Conservation (phyloP, 1,140 invertebrate genomes). For the Pachyrhynchus sulphureomaculatus region DNA sequence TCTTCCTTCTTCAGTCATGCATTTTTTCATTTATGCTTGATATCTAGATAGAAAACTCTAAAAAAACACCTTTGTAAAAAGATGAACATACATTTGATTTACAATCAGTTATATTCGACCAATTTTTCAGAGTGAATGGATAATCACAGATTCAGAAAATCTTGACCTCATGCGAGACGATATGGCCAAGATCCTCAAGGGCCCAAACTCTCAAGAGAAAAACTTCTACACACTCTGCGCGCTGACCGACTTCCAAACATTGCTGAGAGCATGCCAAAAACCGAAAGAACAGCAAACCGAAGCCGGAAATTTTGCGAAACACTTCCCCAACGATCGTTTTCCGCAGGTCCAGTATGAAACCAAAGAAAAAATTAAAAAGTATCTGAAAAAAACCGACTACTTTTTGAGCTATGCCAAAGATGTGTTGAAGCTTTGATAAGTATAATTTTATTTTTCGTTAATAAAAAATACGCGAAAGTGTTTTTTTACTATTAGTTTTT, state of each 20-base stretch:
- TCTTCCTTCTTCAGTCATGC: no score
- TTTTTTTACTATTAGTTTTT: no score
- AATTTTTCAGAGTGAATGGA: constrained; percentile 51
- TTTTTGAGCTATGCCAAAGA: constrained; percentile 64
- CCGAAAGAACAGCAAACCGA: constrained; percentile 42
- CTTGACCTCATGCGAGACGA: constrained; percentile 50
- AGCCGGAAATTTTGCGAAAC: constrained; percentile 53
- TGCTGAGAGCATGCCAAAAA: constrained; percentile 55
- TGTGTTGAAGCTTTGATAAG: constrained; percentile 21
- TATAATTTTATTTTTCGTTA: background rate
- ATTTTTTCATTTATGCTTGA: no score
- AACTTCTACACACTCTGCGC: constrained; percentile 56
- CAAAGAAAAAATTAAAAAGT: constrained; percentile 58
- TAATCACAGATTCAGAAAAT: constrained; percentile 50
- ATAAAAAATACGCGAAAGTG: no score
- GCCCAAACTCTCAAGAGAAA: constrained; percentile 52
- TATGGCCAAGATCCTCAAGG: constrained; percentile 52
- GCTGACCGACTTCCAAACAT: constrained; percentile 61
- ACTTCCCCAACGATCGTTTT: constrained; percentile 56
- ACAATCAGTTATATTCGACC: no score
- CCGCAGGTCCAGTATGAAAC: constrained; percentile 55
- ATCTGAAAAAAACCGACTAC: constrained; percentile 69
- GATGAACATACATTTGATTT: no score
- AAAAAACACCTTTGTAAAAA: no score
- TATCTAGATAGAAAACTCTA: no score